Conservation (phyloP, 1,140 invertebrate species). For the Bombus difficillimus region DNA sequence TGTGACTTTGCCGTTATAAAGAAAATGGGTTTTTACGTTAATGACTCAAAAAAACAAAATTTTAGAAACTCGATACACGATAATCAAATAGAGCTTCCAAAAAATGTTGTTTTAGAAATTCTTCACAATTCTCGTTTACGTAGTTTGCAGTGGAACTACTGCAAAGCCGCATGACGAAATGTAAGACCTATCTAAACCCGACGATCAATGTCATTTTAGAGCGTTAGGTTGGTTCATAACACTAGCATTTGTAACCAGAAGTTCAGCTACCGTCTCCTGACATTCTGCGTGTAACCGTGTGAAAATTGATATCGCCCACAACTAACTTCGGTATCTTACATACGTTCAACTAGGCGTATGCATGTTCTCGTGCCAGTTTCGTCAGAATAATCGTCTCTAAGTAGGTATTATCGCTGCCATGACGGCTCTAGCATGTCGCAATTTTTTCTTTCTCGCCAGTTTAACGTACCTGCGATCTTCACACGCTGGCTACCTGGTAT, state of each 20-base stretch:
- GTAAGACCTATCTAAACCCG: neutral
- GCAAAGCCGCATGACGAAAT: neutral
- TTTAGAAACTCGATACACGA: neutral
- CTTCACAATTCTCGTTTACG: neutral
- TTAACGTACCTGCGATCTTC: conserved; percentile 61
- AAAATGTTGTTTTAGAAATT: neutral
- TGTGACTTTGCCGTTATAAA: neutral
- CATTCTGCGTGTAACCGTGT: conserved; percentile 34
- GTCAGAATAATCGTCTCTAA: conserved; percentile 60
- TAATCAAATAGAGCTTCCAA: neutral
- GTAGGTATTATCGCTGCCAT: conserved; percentile 61
- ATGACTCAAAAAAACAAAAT: neutral
- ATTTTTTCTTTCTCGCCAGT: conserved; percentile 56
- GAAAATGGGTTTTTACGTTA: neutral
- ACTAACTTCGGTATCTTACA: conserved; percentile 52
- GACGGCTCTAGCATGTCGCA: conserved; percentile 64
- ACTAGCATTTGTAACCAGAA: conserved; percentile 31
- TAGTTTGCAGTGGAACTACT: neutral
- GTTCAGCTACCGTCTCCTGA: conserved; percentile 17
- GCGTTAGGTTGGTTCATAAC: neutral
- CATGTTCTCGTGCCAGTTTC: conserved; percentile 48
- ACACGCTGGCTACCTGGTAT: conserved; percentile 51
- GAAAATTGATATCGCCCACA: conserved; percentile 60
- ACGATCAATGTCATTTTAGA: conserved; percentile 22
- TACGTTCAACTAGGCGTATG: conserved; percentile 40